These are phyloP conservation scores for Melitaea cinxia DNA, from an alignment of 1,140 invertebrate genomes.

Conservation along the genomic window DNA sequence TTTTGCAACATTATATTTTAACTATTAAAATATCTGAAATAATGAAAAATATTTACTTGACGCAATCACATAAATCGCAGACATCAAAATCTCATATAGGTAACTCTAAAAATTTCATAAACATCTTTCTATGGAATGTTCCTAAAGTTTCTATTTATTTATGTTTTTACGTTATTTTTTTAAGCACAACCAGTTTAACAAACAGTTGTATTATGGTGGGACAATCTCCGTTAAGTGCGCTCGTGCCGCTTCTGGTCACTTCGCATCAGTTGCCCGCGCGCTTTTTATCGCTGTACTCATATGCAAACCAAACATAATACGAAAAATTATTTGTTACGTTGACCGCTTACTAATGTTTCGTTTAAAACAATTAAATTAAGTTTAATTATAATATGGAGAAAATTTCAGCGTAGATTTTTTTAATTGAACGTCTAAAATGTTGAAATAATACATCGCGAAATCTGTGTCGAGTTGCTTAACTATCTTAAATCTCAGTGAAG, in stretches of 20 bases:
- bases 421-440: not conserved
- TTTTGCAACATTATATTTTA: too few relatives aligned
- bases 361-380: not conserved
- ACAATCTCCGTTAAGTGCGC: conserved; percentile 30
- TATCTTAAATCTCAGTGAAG: conserved; percentile 37
- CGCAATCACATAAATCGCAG: too few relatives aligned
- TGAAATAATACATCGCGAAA: conserved; percentile 28
- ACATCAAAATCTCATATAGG: too few relatives aligned
- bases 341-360: too few relatives aligned
- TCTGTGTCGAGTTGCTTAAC: conserved; percentile 42
- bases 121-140: too few relatives aligned
- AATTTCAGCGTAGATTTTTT: not conserved
- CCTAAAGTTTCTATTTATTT: too few relatives aligned
- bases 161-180: too few relatives aligned
- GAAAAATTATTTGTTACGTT: too few relatives aligned
- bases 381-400: not conserved
- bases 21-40: too few relatives aligned
- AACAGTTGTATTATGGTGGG: conserved; percentile 21
- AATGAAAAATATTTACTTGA: too few relatives aligned
- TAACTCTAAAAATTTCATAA: too few relatives aligned
- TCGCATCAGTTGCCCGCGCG: conserved; percentile 26
- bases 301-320: not conserved
- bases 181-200: too few relatives aligned
- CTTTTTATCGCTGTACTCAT: conserved; percentile 27
- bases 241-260: conserved; percentile 17